Evolutionary conservation across 2,113 vertebrate genomes (phyloP).

Genomic region (Gadus macrocephalus): DNA sequence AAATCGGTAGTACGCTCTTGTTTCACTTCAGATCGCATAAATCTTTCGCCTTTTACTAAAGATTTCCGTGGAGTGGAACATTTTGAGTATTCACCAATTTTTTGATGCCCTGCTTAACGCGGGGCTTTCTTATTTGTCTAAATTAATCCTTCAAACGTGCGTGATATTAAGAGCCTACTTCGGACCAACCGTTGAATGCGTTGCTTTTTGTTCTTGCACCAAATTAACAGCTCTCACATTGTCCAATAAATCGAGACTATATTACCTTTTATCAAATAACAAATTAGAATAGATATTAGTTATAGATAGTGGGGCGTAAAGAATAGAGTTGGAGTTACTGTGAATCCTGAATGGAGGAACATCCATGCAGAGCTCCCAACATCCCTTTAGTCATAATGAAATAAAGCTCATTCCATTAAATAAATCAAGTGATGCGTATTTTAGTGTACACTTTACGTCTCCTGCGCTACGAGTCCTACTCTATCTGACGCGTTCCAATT

Average conservation of each 20-base stretch:
- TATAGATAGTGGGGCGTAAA: background rate
- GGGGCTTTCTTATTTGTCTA: conserved; percentile 13
- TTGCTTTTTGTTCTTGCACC: no score
- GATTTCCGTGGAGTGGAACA: conserved; percentile 56
- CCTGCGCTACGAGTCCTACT: no score
- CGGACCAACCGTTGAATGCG: no score
- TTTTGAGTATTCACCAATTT: conserved; percentile 46
- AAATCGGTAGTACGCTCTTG: no score
- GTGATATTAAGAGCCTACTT: no score
- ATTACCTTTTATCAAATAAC: no score
- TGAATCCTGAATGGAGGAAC: background rate
- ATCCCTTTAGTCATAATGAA: background rate
- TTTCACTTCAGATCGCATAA: conserved; percentile 20
- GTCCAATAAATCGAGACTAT: no score
- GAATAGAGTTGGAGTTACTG: background rate
- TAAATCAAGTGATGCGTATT: background rate
- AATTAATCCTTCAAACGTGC: no score
- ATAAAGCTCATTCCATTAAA: background rate
- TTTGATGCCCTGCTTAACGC: conserved; percentile 12
- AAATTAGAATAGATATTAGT: background rate
- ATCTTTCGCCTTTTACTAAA: conserved; percentile 57
- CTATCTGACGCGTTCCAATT: background rate
- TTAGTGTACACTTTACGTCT: background rate
- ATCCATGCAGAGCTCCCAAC: background rate
- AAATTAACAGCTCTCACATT: no score